Evolutionary conservation across 2,797 vertebrate species (phyloP).

Genomic region (Tauraco hartlaubi): DNA sequence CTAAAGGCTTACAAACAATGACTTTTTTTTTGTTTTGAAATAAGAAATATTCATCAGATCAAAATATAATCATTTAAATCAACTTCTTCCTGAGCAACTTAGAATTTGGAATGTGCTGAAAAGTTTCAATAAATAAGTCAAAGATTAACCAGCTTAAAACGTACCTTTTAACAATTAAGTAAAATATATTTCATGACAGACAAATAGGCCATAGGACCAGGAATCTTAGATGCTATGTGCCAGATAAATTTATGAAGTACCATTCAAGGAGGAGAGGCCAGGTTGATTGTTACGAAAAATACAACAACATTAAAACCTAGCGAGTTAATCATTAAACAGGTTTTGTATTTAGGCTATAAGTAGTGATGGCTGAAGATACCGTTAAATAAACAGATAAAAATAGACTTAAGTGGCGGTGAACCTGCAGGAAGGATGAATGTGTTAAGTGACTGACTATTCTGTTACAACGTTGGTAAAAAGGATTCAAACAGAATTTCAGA

Average conservation of each 20-base stretch:
- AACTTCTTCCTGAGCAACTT: slow-evolving; percentile 93
- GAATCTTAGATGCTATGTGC: slow-evolving; percentile 69
- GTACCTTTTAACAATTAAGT: slow-evolving; percentile 78
- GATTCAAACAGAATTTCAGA: slow-evolving; percentile 31
- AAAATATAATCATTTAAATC: slow-evolving; percentile 82
- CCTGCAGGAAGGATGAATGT: slow-evolving; percentile 14
- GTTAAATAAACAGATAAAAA: slow-evolving; percentile 57
- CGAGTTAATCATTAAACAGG: slow-evolving; percentile 33
- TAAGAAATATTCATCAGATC: slow-evolving; percentile 71
- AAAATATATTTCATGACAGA: slow-evolving; percentile 79
- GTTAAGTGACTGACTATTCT: slow-evolving; percentile 30
- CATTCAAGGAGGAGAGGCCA: slow-evolving; percentile 61
- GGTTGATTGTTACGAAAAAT: slow-evolving; percentile 59
- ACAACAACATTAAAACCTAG: slow-evolving; percentile 52
- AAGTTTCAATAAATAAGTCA: slow-evolving; percentile 88
- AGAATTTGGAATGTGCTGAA: slow-evolving; percentile 90
- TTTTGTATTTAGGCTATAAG: slow-evolving; percentile 40
- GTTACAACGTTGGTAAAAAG: slow-evolving; percentile 34
- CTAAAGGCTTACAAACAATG: slow-evolving; percentile 65
- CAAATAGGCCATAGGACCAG: slow-evolving; percentile 63
- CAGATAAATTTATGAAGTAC: slow-evolving; percentile 72
- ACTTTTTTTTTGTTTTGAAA: slow-evolving; percentile 36
- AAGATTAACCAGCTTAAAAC: slow-evolving; percentile 79
- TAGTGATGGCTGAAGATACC: slow-evolving; percentile 47
- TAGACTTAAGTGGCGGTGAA: slow-evolving; percentile 41